Base-by-base conservation (phyloP, 92 coral and sea anemone species). In the Palythoa caribaeorum region DNA sequence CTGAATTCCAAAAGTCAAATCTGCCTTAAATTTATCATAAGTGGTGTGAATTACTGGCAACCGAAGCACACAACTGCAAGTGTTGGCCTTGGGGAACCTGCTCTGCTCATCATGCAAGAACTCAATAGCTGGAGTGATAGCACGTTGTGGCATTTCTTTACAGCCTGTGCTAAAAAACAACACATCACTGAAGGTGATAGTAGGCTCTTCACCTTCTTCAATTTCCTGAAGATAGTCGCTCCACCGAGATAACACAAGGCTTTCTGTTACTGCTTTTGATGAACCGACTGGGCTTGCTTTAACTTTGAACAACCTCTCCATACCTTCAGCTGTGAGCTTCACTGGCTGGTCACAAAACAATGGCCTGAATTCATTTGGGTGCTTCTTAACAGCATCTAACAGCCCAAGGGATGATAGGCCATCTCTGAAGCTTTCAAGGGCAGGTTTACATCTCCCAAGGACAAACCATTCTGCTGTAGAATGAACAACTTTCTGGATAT, bases 181-280 rank as follows among this genome's bases (percentile, higher is more conserved):
- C 83, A 93, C 88, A 83, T 93, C 96, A 62, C 80, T 83, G 59
- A 89, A 81, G 84, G 88, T 91, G 70, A 93, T 78, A 87, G 62
- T 71, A 73, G 35, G 52, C 86, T 91, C 96, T 84, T 91, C 94
- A 36, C 28, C 87, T 73, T 90, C 96, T 88, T 94, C 94, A 78
- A 90, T 76, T 65, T 94, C 96, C 88, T 90, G 94, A n/a, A 94
- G 93, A 89, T 94, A 93, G 38, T 93, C 94, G 14, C 94, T 83
- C 94, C 96, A 93, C 76, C 94, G 55, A 54, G 96, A 93, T 71
- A 91, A 79, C 78, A 93, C 94, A 37, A 91, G 87, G 76, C 92
- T 91, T 79, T 93, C 96, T 17, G 91, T 89, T 36, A 89, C 12
- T 62, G 84, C 86, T 77, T 86, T 93, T 39, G 90, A 80, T 35